A percentile compares a stretch with the other conserved stretches of the same genome.
Conservation (phyloP, 1,140 invertebrate species). For the Bilobella aurantiaca region DNA sequence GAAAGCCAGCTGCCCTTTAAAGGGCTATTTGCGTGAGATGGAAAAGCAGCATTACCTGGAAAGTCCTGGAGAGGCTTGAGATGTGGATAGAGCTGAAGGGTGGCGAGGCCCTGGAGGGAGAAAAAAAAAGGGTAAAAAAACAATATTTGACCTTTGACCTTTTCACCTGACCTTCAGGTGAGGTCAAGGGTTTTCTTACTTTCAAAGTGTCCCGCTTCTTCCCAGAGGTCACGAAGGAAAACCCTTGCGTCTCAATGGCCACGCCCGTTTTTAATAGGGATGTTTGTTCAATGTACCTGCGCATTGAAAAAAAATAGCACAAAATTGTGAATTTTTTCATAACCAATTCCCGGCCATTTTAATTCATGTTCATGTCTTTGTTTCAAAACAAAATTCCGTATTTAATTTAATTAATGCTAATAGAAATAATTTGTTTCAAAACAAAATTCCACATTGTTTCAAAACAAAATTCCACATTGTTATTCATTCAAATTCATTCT, state of each 20-base stretch:
- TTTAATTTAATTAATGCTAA: constrained; percentile 4
- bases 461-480: too few relatives aligned
- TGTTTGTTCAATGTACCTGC: constrained; percentile 53
- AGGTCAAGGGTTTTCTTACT: too few relatives aligned
- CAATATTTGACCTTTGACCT: too few relatives aligned
- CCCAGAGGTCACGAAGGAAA: constrained; percentile 50
- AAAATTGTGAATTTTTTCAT: too few relatives aligned
- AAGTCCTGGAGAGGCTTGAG: constrained; percentile 48
- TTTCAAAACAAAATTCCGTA: background rate
- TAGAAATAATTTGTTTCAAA: background rate
- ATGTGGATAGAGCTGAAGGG: constrained; percentile 52
- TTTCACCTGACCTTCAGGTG: too few relatives aligned
- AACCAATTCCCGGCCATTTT: too few relatives aligned
- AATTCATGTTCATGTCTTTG: too few relatives aligned
- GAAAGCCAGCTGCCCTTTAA: constrained; percentile 41
- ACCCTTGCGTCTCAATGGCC: constrained; percentile 54
- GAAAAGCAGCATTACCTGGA: constrained; percentile 41
- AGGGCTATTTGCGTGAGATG: constrained; percentile 37
- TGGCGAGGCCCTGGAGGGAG: constrained; percentile 49
- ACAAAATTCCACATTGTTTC: constrained; percentile 10
- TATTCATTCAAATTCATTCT: too few relatives aligned
- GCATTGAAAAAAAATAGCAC: constrained; percentile 15
- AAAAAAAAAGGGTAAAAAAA: background rate
- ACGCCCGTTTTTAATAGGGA: constrained; percentile 52
- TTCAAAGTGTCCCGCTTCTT: constrained; percentile 49